Conservation (phyloP, 2,888 invertebrate species). For the Augochlorella aurata region DNA sequence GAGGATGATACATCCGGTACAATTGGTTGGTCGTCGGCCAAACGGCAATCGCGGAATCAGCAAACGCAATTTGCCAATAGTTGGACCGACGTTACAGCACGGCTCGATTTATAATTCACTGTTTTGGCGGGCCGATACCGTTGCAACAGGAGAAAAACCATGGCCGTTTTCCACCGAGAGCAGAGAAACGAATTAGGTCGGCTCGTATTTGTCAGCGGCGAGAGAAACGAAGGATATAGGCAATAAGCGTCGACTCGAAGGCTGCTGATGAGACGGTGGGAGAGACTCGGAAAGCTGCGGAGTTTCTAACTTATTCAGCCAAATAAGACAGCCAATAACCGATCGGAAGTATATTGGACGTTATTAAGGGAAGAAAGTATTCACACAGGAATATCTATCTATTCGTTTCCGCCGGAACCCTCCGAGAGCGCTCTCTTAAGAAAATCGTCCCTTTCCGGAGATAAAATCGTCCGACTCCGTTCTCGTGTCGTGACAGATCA, state of each 20-base stretch:
- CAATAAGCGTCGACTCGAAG: slow-evolving; percentile 19
- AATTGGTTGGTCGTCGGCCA: slow-evolving; percentile 47
- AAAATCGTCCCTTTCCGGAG: slow-evolving; percentile 6
- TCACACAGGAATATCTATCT: slow-evolving; percentile 10
- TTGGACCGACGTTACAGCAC: slow-evolving; percentile 28
- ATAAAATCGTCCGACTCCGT: not conserved
- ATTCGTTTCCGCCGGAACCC: not conserved
- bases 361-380: slow-evolving; percentile 19
- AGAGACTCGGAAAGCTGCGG: not conserved
- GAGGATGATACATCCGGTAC: slow-evolving; percentile 35
- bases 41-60: slow-evolving; percentile 41
- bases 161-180: not conserved
- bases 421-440: not conserved
- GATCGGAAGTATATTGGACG: slow-evolving; percentile 9
- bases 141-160: not conserved
- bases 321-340: slow-evolving; percentile 24
- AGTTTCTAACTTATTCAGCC: slow-evolving; percentile 12
- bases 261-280: slow-evolving; percentile 7
- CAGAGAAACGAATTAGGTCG: not conserved
- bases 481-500: not conserved
- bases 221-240: not conserved
- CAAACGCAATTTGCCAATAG: slow-evolving; percentile 48
- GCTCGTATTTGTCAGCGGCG: not conserved
- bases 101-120: slow-evolving; percentile 20
- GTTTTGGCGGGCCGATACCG: slow-evolving; percentile 7